Base-by-base conservation (phyloP, 2,797 vertebrate genomes). In the Ambastaia sidthimunki region DNA sequence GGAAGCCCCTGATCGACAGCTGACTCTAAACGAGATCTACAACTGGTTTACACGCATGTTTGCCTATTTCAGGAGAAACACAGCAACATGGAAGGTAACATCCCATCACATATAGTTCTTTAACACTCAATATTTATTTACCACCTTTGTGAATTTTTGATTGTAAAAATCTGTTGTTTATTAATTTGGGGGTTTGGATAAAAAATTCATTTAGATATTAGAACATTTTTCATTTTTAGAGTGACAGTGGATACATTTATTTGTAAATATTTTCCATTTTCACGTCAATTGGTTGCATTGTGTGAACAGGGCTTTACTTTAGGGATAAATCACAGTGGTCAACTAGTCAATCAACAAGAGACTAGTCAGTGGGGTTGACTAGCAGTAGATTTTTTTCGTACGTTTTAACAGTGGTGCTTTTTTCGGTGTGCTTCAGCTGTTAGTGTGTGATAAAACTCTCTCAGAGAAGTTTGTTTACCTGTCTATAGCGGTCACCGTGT, bases 21-120 rank as follows among this genome's bases (percentile, higher is more conserved):
- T 99, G 94, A 99, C 98, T 78, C 93, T 99, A 89, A 99, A 99
- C 19, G 97, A 99, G 90, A 99, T 99, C 92, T 99, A 99, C 89
- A 99, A 98, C 93, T 99, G 98, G 97, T 99, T 99, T 94, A 99
- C 97, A 23, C 92, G 97, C 91, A 99, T 98, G 96, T 99, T 99
- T 69, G 98, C 97, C 89, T 99, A 99, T 90, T 99, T 99, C 93
- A 95, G 98, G 92, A 97, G 98, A 93, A 99, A 99, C 92, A 99
- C 98, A 7, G 98, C 97, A 87, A 99, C 98, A 85, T 99, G 98
- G 98, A 99, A 98, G 97, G 98, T 99, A 93, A 47, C 7, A 52
- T 66, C 94, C 86, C 1, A 31, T 16, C 62, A 28, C 37, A 4
- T 9, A 28, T 37, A 47, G 2, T 41, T 55, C 57, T 19, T 44